Conservation (phyloP, 2,888 invertebrate genomes). For the Amblyteles armatorius region DNA sequence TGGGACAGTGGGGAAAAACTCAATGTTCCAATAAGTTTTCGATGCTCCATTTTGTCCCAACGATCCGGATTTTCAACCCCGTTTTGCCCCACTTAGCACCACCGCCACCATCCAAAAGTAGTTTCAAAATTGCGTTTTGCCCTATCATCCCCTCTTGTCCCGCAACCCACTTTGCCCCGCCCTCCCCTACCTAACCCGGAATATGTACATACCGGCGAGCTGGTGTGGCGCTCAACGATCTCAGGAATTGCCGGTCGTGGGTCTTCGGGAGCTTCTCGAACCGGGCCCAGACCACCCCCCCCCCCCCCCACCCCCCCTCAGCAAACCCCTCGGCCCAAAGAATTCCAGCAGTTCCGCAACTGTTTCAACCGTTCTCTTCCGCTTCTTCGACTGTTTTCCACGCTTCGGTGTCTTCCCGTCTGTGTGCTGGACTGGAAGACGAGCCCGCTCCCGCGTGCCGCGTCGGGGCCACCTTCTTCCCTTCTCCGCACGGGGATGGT, state of each 20-base stretch:
- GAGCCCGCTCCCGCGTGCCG: slow-evolving; percentile 16
- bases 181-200: slow-evolving; percentile 1
- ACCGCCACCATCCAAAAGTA: too few species aligned
- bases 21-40: too few species aligned
- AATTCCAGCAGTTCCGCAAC: slow-evolving; percentile 79
- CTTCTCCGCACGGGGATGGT: not conserved
- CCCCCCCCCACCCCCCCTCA: not conserved
- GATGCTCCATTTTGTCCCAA: too few species aligned
- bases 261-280: not conserved
- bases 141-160: too few species aligned
- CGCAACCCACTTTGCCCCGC: too few species aligned
- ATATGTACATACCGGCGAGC: slow-evolving; percentile 20
- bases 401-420: slow-evolving; percentile 69
- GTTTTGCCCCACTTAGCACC: too few species aligned
- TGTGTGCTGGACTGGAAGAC: slow-evolving; percentile 37
- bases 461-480: slow-evolving; percentile 21
- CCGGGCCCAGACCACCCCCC: not conserved
- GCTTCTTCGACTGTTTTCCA: slow-evolving; percentile 77
- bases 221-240: slow-evolving; percentile 46
- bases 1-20: too few species aligned
- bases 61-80: too few species aligned
- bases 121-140: too few species aligned
- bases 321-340: slow-evolving; percentile 69
- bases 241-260: slow-evolving; percentile 7
- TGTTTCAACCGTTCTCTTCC: slow-evolving; percentile 76